Evolutionary conservation across 2,113 vertebrate genomes (phyloP), one percentile per base, ranked within the genome.

Genomic region (Nesogale talazaci): DNA sequence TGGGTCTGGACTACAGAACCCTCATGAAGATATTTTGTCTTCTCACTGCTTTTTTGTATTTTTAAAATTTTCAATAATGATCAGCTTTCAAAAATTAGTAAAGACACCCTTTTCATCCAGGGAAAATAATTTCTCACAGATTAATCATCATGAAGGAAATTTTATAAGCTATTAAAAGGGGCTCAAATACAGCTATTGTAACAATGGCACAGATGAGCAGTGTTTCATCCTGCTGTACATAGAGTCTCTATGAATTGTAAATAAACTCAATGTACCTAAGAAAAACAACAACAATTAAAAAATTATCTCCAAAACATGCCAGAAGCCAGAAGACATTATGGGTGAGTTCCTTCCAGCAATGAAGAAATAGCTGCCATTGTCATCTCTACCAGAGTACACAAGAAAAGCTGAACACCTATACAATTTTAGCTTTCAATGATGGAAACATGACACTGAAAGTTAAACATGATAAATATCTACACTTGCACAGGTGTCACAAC

Each of bases 111-210:
- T 90, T 94, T 86, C 74, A 96, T 46, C 52, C 57, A 27, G 79
- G 94, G 88, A 56, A 57, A 89, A 95, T 90, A 63, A 88, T 88
- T 95, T 94, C 42, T 67, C 25, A 82, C 22, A 91, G 79, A 95
- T 89, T 90, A 93, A 74, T 93, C 75, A 89, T 86, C 34, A 69
- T 29, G 38, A 82, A 90, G 79, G 34, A 79, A 38, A 90, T 76
- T 67, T 77, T 93, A 34, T 34, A 88, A 92, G 69, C 82, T 92
- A 93, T 85, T 96, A 86, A 83, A 86, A 67, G 2, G 65, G 61
- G 23, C 65, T 67, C 29, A 67, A 67, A 31, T 29, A 31, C 3
- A 67, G 27, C 15, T 27, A 67, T 67, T 67, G 65, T 67, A 29
- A 67, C 11, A 11, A 67, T 27, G 27, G 29, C 29, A 31, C 65